These are phyloP conservation scores for Dreissena polymorpha DNA, from an alignment of 1,140 invertebrate species.

Conservation along the genomic window DNA sequence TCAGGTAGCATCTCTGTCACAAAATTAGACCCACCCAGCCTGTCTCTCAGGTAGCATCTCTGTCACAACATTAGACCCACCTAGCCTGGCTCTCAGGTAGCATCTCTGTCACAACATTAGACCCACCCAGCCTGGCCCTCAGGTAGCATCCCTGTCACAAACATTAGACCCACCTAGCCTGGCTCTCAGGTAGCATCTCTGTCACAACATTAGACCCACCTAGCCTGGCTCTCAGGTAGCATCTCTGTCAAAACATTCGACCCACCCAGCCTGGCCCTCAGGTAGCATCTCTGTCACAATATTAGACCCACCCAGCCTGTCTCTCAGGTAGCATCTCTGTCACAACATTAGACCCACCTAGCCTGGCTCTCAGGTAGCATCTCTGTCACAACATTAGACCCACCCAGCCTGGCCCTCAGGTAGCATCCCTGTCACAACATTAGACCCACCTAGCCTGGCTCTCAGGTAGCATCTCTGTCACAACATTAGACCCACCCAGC, in stretches of 20 bases:
- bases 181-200: conserved; percentile 75
- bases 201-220: too few relatives aligned
- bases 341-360: conserved; percentile 73
- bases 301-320: conserved; percentile 71
- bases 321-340: too few relatives aligned
- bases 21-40: conserved; percentile 71
- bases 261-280: conserved; percentile 69
- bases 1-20: too few relatives aligned
- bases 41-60: conserved; percentile 76
- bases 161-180: conserved; percentile 72
- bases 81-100: conserved; percentile 73
- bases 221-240: conserved; percentile 72
- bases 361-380: conserved; percentile 74
- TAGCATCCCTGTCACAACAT: too few relatives aligned
- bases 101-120: too few relatives aligned
- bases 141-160: too few relatives aligned
- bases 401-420: conserved; percentile 72
- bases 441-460: conserved; percentile 70
- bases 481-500: conserved; percentile 72
- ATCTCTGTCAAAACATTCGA: too few relatives aligned
- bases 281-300: too few relatives aligned
- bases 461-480: too few relatives aligned
- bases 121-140: conserved; percentile 69
- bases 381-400: too few relatives aligned
- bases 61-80: too few relatives aligned